A percentile compares a stretch with the other conserved stretches of the same genome.
Evolutionary conservation across 2,797 vertebrate genomes (phyloP).

Genomic region (Mallotus villosus): DNA sequence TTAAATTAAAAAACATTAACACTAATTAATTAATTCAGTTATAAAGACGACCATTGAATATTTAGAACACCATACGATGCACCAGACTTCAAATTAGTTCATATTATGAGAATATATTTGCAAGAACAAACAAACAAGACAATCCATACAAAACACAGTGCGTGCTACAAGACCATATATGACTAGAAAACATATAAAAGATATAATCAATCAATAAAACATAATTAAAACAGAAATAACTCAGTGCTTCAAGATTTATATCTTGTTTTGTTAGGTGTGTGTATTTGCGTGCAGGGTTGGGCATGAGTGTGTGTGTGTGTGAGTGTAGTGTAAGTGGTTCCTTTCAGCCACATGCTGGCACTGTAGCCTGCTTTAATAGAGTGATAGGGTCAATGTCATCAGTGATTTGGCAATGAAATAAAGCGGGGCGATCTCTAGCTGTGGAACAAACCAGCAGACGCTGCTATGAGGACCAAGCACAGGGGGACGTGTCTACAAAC

Average conservation of each 20-base stretch:
- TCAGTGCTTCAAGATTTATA: constrained; percentile 7
- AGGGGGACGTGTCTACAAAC: neutral
- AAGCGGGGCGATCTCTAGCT: neutral
- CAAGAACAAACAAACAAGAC: constrained; percentile 27
- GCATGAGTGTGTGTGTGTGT: neutral
- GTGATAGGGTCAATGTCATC: constrained; percentile 18
- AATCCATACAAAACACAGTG: constrained; percentile 20
- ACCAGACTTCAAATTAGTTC: constrained; percentile 21
- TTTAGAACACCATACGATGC: constrained; percentile 26
- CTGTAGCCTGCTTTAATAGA: neutral
- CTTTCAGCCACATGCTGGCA: neutral
- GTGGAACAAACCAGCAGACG: neutral
- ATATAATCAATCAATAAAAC: constrained; percentile 7
- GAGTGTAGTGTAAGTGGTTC: neutral
- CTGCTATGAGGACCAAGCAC: neutral
- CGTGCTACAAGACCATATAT: constrained; percentile 28
- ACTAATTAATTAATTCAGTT: constrained; percentile 18
- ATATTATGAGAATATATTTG: constrained; percentile 21
- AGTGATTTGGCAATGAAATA: constrained; percentile 46
- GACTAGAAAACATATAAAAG: constrained; percentile 6
- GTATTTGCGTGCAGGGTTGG: neutral
- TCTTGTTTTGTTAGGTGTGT: neutral
- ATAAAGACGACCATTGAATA: constrained; percentile 14
- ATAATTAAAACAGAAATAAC: constrained; percentile 15
- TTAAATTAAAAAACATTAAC: constrained; percentile 10